Evolutionary conservation across 2,888 invertebrate genomes (phyloP), one percentile per base, ranked within the genome.

Genomic region (Lepeophtheirus nordmannii): DNA sequence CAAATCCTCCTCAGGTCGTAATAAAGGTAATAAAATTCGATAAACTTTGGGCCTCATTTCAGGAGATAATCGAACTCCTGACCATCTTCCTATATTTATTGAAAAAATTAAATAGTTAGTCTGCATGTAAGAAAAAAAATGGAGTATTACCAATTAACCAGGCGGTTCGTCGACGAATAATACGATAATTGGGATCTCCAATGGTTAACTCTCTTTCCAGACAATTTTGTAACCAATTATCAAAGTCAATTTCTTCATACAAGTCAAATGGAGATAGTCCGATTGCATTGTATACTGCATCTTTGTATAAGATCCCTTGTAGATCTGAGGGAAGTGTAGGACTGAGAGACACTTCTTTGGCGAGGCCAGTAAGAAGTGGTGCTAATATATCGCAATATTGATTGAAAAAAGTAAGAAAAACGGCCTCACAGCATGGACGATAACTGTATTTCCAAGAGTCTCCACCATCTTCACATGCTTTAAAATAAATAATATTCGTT

Each of bases 361-460:
- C 53, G n/a, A 46, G 53, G 1, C 17, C 53, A 14, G 53, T 46
- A 59, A 94, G 76, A 70, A 90, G 85, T 0, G 86, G 84, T 0
- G 83, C 82, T 70, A 91, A 79, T 58, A 83, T 78, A n/a, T 46
- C 38, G 17, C 58, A n/a, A 39, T 23, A 56, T 75, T 86, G 84
- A 72, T 85, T 87, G 74, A 92, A 88, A 66, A 94, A 78, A 57
- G 87, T 84, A 71, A 86, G 80, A 76, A 90, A 92, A 38, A 93
- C 79, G 0, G 85, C 82, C 77, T 93, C 91, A 64, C 89, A 87
- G 73, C 92, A 89, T 1, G 92, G 89, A 84, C 89, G 76, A 69
- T 92, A 79, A 72, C 86, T 89, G 74, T 90, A 94, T 74, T 90
- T 92, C 88, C 90, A 92, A n/a, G 87, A 85, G 74, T 93, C 92